Conservation (phyloP, 2,797 vertebrate genomes). For the Catamblyrhynchus diadema region DNA sequence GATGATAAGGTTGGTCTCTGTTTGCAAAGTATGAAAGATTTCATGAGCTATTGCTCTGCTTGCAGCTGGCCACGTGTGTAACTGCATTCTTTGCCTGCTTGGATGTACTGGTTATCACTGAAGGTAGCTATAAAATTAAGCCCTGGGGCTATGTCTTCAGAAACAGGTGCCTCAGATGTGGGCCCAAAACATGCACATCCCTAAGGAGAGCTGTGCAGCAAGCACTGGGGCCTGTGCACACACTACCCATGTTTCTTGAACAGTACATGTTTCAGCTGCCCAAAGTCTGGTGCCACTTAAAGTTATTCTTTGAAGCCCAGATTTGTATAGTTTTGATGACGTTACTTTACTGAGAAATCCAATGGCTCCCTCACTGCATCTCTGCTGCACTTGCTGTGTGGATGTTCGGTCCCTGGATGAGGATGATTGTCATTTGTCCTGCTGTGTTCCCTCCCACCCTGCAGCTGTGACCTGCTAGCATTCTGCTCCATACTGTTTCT, state of each 20-base stretch:
- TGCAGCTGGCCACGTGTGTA: neutral
- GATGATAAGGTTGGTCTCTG: neutral
- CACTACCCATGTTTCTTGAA: neutral
- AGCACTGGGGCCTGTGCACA: neutral
- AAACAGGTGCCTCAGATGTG: slow-evolving; percentile 14
- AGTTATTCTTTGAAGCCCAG: neutral
- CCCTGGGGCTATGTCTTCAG: neutral
- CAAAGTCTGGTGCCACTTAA: neutral
- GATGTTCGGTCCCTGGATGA: neutral
- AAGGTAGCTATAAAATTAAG: slow-evolving; percentile 38
- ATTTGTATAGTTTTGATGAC: neutral
- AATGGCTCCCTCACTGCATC: neutral
- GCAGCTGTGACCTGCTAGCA: neutral
- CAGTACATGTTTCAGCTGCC: neutral
- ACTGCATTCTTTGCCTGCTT: slow-evolving; percentile 16
- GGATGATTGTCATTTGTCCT: neutral
- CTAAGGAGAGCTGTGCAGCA: neutral
- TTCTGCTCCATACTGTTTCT: neutral
- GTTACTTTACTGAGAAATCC: neutral
- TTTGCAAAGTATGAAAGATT: neutral
- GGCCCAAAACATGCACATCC: neutral
- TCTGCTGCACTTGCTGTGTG: neutral
- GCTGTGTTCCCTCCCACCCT: neutral
- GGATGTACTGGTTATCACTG: slow-evolving; percentile 12
- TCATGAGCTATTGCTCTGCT: neutral